phyloP scores from a whole-genome alignment of 2,113 vertebrate genomes.

The Calyptommatus sinebrachiatus region DNA sequence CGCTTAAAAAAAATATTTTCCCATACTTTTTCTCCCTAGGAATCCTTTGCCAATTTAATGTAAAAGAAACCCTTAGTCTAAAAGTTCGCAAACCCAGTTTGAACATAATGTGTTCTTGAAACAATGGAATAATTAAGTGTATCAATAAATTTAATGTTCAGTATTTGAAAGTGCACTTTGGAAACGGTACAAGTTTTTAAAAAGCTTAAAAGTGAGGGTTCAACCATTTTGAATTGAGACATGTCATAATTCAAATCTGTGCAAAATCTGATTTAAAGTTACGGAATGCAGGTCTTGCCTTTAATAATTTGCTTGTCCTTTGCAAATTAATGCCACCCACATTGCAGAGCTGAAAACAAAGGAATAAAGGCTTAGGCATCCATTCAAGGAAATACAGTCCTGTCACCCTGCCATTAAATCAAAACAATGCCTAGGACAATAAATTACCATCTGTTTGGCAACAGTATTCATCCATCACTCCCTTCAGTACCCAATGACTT shows the following conservation, averaged over 20 bases:
- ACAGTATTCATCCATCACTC: slow-evolving; percentile 21
- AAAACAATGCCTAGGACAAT: slow-evolving; percentile 30
- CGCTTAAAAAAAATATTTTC: no score
- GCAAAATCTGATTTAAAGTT: slow-evolving; percentile 5
- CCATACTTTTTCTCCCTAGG: no score
- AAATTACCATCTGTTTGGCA: slow-evolving; percentile 37
- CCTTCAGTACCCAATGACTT: slow-evolving; percentile 19
- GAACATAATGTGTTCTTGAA: no score
- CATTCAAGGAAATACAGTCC: slow-evolving; percentile 26
- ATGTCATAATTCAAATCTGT: neutral
- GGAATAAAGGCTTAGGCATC: slow-evolving; percentile 15
- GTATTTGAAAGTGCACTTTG: neutral
- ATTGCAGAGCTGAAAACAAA: slow-evolving; percentile 28
- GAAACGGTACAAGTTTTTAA: neutral
- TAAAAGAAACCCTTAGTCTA: no score
- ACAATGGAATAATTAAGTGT: no score
- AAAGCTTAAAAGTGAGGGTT: neutral
- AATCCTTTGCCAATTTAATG: no score
- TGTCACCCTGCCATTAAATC: slow-evolving; percentile 28
- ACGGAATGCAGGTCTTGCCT: slow-evolving; percentile 7
- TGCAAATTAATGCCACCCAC: slow-evolving; percentile 21
- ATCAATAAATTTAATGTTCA: neutral
- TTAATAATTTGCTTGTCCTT: neutral
- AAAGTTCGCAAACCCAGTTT: no score
- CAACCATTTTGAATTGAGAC: neutral